phyloP scores from a whole-genome alignment of 1,140 invertebrate genomes.

The Tetramorium parvispinum region DNA sequence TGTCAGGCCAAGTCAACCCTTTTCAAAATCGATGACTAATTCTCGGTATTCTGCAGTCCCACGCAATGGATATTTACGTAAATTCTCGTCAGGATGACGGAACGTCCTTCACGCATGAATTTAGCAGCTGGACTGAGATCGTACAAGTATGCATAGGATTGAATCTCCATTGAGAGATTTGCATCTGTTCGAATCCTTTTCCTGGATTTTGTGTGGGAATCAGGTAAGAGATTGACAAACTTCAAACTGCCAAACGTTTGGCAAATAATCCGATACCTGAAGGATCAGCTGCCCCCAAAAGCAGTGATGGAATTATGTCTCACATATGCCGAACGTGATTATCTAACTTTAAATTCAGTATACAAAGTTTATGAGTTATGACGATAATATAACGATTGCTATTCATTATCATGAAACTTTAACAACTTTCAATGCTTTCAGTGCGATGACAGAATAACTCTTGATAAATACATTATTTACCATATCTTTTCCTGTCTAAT shows the following conservation, averaged over 20 bases:
- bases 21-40: constrained; percentile 57
- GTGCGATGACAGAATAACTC: background rate
- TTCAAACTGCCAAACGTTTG: constrained; percentile 16
- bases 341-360: background rate
- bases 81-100: constrained; percentile 74
- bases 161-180: constrained; percentile 53
- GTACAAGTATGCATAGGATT: background rate
- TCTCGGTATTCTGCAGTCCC: constrained; percentile 38
- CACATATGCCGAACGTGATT: background rate
- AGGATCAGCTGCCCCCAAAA: constrained; percentile 24
- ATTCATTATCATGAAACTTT: background rate
- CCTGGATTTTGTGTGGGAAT: constrained; percentile 15
- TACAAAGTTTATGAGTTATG: background rate
- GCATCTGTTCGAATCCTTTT: constrained; percentile 58
- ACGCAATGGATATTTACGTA: constrained; percentile 81
- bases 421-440: background rate
- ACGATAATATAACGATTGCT: background rate
- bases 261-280: constrained; percentile 17
- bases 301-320: background rate
- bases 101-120: constrained; percentile 45
- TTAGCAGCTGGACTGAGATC: constrained; percentile 58
- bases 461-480: constrained; percentile 15
- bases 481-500: constrained; percentile 3
- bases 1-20: constrained; percentile 78
- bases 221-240: constrained; percentile 44